These are phyloP conservation scores for Bombus ignitus DNA, from an alignment of 1,140 invertebrate species.

Conservation along the genomic window DNA sequence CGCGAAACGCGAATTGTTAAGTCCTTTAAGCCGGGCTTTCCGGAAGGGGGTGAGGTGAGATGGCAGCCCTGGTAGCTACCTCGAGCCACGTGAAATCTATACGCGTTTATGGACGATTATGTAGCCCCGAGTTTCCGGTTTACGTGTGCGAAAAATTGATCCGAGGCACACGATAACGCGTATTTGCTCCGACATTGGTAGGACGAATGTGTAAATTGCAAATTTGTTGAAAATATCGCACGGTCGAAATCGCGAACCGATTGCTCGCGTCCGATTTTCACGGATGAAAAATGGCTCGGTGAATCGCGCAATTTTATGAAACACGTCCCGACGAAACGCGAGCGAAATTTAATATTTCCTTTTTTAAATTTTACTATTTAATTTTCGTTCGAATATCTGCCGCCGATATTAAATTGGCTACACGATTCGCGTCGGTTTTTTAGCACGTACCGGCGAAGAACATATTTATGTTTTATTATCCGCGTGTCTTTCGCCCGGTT, in stretches of 20 bases:
- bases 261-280: conserved; percentile 15
- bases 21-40: conserved; percentile 63
- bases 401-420: background rate
- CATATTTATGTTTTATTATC: background rate
- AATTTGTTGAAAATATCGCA: conserved; percentile 41
- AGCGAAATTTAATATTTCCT: conserved; percentile 20
- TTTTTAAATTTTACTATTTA: conserved; percentile 2
- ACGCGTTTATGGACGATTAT: conserved; percentile 50
- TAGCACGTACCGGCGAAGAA: background rate
- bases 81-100: conserved; percentile 24
- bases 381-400: background rate
- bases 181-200: background rate
- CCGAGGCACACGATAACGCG: conserved; percentile 13
- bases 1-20: conserved; percentile 67
- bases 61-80: background rate
- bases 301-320: background rate
- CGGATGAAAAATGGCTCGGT: background rate
- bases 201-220: conserved; percentile 14
- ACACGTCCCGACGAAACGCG: background rate
- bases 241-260: background rate
- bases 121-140: conserved; percentile 28
- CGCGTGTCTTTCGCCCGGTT: background rate
- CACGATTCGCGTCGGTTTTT: background rate
- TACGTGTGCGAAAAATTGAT: conserved; percentile 25
- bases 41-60: background rate